Evolutionary conservation across 1,140 invertebrate species (phyloP).

Genomic region (Listronotus bonariensis): DNA sequence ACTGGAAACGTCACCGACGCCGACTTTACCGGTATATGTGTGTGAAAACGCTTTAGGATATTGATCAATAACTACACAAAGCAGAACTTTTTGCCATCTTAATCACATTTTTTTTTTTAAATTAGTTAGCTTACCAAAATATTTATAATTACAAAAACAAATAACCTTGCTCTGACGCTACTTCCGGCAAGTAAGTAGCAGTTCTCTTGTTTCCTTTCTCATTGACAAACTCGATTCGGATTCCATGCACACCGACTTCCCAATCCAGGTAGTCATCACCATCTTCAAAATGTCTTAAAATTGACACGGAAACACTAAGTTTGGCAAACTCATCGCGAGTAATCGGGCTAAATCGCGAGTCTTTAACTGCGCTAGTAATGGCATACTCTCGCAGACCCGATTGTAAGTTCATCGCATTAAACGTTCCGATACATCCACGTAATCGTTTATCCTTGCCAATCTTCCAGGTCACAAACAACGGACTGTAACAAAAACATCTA

Average conservation of each 20-base stretch:
- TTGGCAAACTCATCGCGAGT: constrained; percentile 89
- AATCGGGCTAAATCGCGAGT: constrained; percentile 96
- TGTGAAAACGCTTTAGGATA: no score
- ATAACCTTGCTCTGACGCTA: constrained; percentile 94
- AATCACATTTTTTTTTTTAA: no score
- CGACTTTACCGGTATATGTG: no score
- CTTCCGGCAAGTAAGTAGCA: constrained; percentile 97
- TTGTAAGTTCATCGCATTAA: constrained; percentile 93
- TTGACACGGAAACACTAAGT: constrained; percentile 94
- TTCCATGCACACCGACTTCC: constrained; percentile 96
- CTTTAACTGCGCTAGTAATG: constrained; percentile 96
- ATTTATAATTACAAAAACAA: neutral
- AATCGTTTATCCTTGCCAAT: constrained; percentile 90
- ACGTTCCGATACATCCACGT: constrained; percentile 94
- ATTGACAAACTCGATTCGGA: constrained; percentile 96
- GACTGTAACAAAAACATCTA: constrained; percentile 75
- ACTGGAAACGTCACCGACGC: no score
- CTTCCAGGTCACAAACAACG: constrained; percentile 98
- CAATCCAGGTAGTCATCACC: constrained; percentile 94
- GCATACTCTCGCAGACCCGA: constrained; percentile 94
- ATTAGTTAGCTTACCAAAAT: neutral
- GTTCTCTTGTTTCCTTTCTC: constrained; percentile 94
- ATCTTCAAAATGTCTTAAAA: constrained; percentile 94
- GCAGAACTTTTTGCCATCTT: no score
- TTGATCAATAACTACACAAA: no score